These are phyloP conservation scores for Piprites chloris DNA, from an alignment of 2,113 vertebrate genomes.

Conservation along the genomic window DNA sequence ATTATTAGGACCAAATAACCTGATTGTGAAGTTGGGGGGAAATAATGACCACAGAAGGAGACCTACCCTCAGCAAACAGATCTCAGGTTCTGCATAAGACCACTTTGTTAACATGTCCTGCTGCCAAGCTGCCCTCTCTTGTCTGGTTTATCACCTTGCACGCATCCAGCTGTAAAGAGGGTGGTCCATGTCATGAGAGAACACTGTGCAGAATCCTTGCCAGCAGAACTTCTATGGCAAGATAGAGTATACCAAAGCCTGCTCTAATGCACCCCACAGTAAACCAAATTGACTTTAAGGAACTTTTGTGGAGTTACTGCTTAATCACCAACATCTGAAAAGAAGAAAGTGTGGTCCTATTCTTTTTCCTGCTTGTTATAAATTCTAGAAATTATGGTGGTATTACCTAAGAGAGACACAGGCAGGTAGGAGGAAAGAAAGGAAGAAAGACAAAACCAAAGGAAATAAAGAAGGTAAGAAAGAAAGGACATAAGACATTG, in stretches of 20 bases:
- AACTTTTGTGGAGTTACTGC: background rate
- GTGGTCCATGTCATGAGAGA: background rate
- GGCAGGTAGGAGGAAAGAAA: background rate
- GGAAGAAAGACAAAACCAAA: background rate
- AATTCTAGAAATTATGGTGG: background rate
- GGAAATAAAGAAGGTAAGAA: background rate
- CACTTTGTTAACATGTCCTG: fast-evolving
- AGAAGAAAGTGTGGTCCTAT: background rate
- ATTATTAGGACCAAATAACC: background rate
- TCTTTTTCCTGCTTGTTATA: background rate
- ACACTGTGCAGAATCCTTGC: background rate
- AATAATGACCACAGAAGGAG: background rate
- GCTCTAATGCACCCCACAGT: background rate
- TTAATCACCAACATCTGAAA: slow-evolving; percentile 13
- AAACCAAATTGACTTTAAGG: slow-evolving; percentile 28
- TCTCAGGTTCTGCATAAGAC: background rate
- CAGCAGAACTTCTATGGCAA: background rate
- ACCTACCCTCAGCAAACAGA: background rate
- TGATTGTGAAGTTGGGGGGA: background rate
- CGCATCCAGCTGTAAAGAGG: background rate
- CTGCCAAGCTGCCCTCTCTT: background rate
- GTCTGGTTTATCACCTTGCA: background rate
- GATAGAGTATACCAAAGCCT: background rate
- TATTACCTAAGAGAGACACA: background rate
- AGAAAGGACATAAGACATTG: background rate